Evolutionary conservation across 2,113 vertebrate species (phyloP).

Genomic region (Indicator indicator): DNA sequence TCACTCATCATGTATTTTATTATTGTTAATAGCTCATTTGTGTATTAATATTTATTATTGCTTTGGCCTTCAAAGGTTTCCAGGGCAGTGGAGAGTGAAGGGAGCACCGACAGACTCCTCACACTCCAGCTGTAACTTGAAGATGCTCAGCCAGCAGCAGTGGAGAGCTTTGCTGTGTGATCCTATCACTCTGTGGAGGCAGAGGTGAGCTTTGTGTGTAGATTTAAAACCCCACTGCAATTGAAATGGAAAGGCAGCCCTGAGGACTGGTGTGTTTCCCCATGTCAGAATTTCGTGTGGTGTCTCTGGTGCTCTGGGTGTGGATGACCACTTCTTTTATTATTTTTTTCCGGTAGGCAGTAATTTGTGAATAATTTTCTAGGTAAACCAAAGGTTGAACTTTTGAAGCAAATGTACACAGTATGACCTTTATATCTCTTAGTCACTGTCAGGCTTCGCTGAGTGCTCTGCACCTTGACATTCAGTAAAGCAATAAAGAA

Average conservation of each 20-base stretch:
- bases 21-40: background rate
- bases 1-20: background rate
- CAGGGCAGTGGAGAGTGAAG: background rate
- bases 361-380: slow-evolving; percentile 54
- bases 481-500: slow-evolving; percentile 73
- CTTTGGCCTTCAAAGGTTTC: background rate
- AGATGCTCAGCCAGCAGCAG: background rate
- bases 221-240: background rate
- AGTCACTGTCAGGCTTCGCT: slow-evolving; percentile 53
- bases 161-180: rapidly evolving
- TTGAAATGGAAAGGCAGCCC: background rate
- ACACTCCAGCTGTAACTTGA: background rate
- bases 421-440: slow-evolving; percentile 67
- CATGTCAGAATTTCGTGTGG: background rate
- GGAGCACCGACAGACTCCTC: background rate
- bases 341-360: slow-evolving; percentile 17
- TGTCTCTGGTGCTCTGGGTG: background rate
- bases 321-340: background rate
- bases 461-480: slow-evolving; percentile 68
- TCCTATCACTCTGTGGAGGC: rapidly evolving
- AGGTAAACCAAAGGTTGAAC: slow-evolving; percentile 42
- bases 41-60: background rate
- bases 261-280: background rate
- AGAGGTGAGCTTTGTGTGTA: background rate
- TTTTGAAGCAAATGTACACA: slow-evolving; percentile 45